These are phyloP conservation scores for Drosophila pruinosa DNA, from an alignment of 1,140 invertebrate species.

Conservation along the genomic window DNA sequence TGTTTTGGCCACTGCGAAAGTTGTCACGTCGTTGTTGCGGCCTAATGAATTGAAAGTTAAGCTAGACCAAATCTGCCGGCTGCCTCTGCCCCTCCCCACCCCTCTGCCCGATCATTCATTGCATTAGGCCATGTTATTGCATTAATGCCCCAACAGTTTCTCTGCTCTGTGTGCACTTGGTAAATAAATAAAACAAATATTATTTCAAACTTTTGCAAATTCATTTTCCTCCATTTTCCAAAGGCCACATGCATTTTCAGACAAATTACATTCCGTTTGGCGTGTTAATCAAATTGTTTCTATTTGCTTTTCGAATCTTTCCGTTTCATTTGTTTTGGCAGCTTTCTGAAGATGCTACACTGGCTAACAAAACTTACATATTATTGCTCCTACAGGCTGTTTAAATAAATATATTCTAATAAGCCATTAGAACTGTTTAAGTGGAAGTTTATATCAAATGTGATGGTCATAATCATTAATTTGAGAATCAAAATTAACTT, in stretches of 20 bases:
- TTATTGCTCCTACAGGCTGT: no score
- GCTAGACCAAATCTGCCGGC: not conserved
- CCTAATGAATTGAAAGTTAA: constrained; percentile 74
- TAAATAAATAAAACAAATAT: constrained; percentile 31
- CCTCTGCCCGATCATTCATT: constrained; percentile 23
- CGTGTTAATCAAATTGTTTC: constrained; percentile 35
- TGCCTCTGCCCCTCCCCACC: not conserved
- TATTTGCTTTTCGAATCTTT: not conserved
- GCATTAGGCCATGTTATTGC: constrained; percentile 19
- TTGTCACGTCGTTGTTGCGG: constrained; percentile 58
- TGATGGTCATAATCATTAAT: no score
- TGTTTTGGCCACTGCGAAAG: constrained; percentile 59
- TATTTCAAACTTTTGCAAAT: constrained; percentile 29
- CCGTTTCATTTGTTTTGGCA: not conserved
- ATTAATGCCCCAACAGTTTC: constrained; percentile 23
- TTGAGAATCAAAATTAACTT: no score
- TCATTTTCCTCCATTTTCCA: constrained; percentile 23
- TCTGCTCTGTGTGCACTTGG: constrained; percentile 13
- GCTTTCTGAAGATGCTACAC: not conserved
- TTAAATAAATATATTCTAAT: no score
- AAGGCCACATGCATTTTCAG: constrained; percentile 2
- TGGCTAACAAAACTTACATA: not conserved
- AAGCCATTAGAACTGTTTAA: no score
- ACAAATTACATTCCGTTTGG: constrained; percentile 25
- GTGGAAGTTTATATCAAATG: no score